Conservation (phyloP, 2,888 invertebrate genomes). For the Lepas anatifera region DNA sequence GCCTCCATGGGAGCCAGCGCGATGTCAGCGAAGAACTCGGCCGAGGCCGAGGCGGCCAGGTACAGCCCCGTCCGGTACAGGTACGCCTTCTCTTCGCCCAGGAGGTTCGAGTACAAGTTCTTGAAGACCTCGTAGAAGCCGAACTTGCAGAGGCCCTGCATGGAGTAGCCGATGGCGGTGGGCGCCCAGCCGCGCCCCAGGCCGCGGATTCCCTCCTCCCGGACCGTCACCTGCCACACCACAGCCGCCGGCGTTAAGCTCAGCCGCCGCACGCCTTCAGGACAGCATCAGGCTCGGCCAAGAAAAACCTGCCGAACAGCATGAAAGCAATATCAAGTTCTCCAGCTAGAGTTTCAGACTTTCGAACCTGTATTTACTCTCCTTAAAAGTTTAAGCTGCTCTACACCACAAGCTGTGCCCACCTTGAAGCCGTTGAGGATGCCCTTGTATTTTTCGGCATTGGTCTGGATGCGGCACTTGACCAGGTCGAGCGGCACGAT, state of each 20-base stretch:
- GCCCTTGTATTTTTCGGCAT: conserved; percentile 84
- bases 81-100: conserved; percentile 87
- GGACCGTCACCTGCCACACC: conserved; percentile 49
- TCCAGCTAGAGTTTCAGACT: too few species aligned
- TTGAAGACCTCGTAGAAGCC: conserved; percentile 97
- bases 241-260: too few species aligned
- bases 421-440: conserved; percentile 63
- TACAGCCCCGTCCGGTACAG: conserved; percentile 79
- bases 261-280: too few species aligned
- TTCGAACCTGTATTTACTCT: too few species aligned
- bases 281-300: too few species aligned
- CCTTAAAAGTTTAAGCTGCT: too few species aligned
- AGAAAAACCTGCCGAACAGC: too few species aligned
- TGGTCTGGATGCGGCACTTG: conserved; percentile 76
- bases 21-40: conserved; percentile 99
- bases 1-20: conserved; percentile 94
- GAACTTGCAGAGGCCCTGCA: conserved; percentile 83
- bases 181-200: conserved; percentile 95
- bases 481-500: conserved; percentile 91
- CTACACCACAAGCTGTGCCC: too few species aligned
- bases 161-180: conserved; percentile 89
- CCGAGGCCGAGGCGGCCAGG: conserved; percentile 84
- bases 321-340: too few species aligned
- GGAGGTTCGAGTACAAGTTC: conserved; percentile 61
- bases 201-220: conserved; percentile 73